These are phyloP conservation scores for Orthosia gracilis DNA, from an alignment of 2,888 invertebrate species.

Conservation along the genomic window DNA sequence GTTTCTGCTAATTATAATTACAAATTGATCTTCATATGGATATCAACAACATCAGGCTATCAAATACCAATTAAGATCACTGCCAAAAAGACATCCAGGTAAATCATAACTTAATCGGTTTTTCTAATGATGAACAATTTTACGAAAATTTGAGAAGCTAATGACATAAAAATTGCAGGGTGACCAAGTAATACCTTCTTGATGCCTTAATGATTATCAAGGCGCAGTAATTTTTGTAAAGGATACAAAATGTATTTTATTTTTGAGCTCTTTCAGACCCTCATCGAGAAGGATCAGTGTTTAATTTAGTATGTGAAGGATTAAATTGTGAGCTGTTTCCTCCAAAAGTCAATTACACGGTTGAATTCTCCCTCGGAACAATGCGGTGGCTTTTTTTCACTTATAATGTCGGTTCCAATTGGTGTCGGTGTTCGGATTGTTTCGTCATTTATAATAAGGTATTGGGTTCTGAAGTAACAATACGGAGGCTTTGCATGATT, in stretches of 20 bases:
- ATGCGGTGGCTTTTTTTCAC: slow-evolving; percentile 59
- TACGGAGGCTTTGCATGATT: slow-evolving; percentile 16
- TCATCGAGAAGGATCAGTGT: slow-evolving; percentile 37
- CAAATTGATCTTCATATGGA: neutral
- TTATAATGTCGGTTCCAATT: slow-evolving; percentile 45
- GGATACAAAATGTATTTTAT: slow-evolving; percentile 39
- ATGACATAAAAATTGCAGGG: slow-evolving; percentile 63
- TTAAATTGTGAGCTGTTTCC: slow-evolving; percentile 62
- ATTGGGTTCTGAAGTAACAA: slow-evolving; percentile 23
- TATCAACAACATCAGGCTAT: slow-evolving; percentile 3
- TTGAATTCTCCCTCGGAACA: slow-evolving; percentile 57
- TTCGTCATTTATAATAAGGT: slow-evolving; percentile 58
- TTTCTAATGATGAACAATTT: slow-evolving; percentile 61
- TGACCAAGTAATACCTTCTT: slow-evolving; percentile 54
- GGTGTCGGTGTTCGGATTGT: slow-evolving; percentile 39
- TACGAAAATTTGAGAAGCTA: slow-evolving; percentile 53
- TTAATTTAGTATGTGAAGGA: slow-evolving; percentile 55
- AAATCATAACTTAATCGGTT: slow-evolving; percentile 33
- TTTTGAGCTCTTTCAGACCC: slow-evolving; percentile 31
- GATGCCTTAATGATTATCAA: slow-evolving; percentile 60
- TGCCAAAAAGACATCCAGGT: neutral
- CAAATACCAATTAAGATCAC: slow-evolving; percentile 33
- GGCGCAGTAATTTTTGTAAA: slow-evolving; percentile 40
- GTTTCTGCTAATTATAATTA: neutral
- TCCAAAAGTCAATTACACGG: slow-evolving; percentile 66